A percentile compares a stretch with the other conserved stretches of the same genome.
Evolutionary conservation across 2,113 vertebrate genomes (phyloP).

Genomic region (Neomonachus schauinslandi): DNA sequence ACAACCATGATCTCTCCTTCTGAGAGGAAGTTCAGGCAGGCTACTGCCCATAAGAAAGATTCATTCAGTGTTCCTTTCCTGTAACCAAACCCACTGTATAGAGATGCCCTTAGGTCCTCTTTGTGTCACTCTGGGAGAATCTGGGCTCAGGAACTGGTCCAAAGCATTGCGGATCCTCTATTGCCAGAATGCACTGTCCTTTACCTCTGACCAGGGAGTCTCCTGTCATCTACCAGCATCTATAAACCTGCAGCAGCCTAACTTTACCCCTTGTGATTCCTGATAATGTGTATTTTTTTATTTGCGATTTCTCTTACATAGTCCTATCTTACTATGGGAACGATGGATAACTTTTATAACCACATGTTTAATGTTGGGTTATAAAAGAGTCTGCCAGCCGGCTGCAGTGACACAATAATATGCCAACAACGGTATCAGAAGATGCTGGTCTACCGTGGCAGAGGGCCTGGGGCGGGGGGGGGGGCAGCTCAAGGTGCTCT

Average conservation of each 20-base stretch:
- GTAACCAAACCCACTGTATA: not conserved
- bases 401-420: not conserved
- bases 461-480: accelerated
- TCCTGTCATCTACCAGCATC: not conserved
- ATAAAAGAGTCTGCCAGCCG: not conserved
- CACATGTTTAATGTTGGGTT: not conserved
- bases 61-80: not conserved
- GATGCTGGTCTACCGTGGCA: not conserved
- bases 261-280: not conserved
- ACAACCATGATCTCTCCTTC: not conserved
- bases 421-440: not conserved
- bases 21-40: not conserved
- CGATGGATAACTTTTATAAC: not conserved
- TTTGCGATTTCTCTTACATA: not conserved
- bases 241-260: not conserved
- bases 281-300: not conserved
- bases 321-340: not conserved
- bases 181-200: not conserved
- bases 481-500: not conserved
- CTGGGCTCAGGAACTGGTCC: not conserved
- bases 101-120: not conserved
- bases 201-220: not conserved
- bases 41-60: not conserved
- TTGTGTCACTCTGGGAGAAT: not conserved
- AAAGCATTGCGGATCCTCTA: not conserved